phyloP scores from a whole-genome alignment of 2,888 invertebrate species.

The Eledone cirrhosa region DNA sequence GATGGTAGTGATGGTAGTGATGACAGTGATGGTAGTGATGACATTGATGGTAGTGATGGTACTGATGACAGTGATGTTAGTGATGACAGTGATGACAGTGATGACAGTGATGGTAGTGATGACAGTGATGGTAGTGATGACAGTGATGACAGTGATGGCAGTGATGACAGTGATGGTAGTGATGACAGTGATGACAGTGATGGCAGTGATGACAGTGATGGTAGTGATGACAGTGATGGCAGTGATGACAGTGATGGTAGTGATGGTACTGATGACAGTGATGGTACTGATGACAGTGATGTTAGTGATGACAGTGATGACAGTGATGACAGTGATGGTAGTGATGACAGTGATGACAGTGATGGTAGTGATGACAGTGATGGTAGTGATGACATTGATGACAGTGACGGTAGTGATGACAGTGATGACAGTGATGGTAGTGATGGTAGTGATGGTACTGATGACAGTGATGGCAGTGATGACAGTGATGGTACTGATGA shows the following conservation, averaged over 20 bases:
- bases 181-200: constrained; percentile 19
- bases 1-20: background rate
- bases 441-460: background rate
- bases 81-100: background rate
- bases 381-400: no score
- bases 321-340: constrained; percentile 16
- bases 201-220: constrained; percentile 18
- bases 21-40: no score
- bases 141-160: constrained; percentile 7
- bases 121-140: constrained; percentile 12
- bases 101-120: constrained; percentile 1
- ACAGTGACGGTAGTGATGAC: no score
- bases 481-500: background rate
- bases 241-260: constrained; percentile 9
- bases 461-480: background rate
- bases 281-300: constrained; percentile 10
- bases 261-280: constrained; percentile 9
- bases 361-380: no score
- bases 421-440: background rate
- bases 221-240: constrained; percentile 14
- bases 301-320: no score
- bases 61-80: background rate
- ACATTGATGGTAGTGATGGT: no score
- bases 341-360: background rate
- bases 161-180: constrained; percentile 8